These are phyloP conservation scores for Alectura lathami DNA, from an alignment of 2,113 vertebrate species.

Conservation along the genomic window DNA sequence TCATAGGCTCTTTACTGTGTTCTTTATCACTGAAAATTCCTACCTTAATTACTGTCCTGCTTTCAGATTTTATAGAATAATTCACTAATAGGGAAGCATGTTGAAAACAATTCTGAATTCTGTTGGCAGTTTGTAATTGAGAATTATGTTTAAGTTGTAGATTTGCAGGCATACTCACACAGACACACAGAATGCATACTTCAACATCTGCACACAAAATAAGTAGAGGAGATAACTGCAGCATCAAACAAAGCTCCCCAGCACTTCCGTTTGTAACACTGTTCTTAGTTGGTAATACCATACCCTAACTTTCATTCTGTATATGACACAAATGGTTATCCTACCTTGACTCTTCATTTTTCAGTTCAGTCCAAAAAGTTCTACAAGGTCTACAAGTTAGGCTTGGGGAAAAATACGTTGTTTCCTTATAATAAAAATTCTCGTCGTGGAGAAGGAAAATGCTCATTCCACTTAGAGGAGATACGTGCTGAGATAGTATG, in stretches of 20 bases:
- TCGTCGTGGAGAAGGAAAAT: neutral
- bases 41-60: neutral
- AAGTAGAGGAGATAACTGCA: neutral
- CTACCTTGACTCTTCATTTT: neutral
- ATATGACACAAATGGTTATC: neutral
- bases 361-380: neutral
- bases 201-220: neutral
- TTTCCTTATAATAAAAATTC: neutral
- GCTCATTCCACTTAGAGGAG: neutral
- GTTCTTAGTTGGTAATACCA: neutral
- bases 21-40: neutral
- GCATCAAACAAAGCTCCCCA: neutral
- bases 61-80: neutral
- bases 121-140: neutral
- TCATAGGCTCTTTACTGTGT: neutral
- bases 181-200: neutral
- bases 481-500: rapidly evolving
- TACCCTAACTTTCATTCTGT: neutral
- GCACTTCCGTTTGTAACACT: neutral
- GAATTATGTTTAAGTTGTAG: neutral
- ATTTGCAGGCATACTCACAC: neutral
- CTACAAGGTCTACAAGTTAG: neutral
- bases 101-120: neutral
- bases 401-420: neutral
- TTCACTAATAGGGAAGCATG: neutral